These are phyloP conservation scores for Caprella mutica DNA, from an alignment of 2,888 invertebrate genomes.

Conservation along the genomic window DNA sequence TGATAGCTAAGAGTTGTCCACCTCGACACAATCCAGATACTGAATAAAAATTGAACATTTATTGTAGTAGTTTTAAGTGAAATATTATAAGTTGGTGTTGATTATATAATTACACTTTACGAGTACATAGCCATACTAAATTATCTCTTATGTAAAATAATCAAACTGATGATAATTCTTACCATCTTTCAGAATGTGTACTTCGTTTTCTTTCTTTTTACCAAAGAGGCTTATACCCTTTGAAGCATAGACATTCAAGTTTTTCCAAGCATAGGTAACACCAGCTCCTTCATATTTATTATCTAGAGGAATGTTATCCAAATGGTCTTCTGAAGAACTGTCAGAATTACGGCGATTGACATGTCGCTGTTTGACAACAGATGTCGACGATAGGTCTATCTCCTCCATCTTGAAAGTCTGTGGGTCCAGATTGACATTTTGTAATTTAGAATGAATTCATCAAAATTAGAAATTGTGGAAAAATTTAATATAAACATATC, in stretches of 20 bases:
- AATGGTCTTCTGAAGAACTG: too few species aligned
- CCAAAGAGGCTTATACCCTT: not conserved
- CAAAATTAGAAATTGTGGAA: too few species aligned
- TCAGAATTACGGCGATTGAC: too few species aligned
- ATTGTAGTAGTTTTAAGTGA: not conserved
- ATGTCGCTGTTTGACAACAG: conserved; percentile 46
- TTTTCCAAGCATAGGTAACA: conserved; percentile 65
- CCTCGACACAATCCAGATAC: conserved; percentile 24
- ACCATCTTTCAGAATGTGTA: conserved; percentile 65
- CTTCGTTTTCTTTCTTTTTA: conserved; percentile 5
- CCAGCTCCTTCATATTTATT: too few species aligned
- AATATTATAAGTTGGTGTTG: not conserved
- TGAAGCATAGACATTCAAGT: conserved; percentile 57
- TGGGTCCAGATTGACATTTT: too few species aligned
- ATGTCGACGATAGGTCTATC: conserved; percentile 45
- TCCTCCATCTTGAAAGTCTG: conserved; percentile 42
- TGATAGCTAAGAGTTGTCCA: conserved; percentile 30
- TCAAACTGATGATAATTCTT: conserved; percentile 34
- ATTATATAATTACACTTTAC: not conserved
- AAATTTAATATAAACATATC: too few species aligned
- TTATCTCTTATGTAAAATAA: not conserved
- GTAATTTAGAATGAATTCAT: too few species aligned
- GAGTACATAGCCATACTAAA: not conserved
- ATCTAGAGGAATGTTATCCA: too few species aligned
- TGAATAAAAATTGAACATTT: not conserved